These are phyloP conservation scores for Hydrozoanthus gracilis DNA, from an alignment of 92 coral and sea anemone species.

Conservation along the genomic window DNA sequence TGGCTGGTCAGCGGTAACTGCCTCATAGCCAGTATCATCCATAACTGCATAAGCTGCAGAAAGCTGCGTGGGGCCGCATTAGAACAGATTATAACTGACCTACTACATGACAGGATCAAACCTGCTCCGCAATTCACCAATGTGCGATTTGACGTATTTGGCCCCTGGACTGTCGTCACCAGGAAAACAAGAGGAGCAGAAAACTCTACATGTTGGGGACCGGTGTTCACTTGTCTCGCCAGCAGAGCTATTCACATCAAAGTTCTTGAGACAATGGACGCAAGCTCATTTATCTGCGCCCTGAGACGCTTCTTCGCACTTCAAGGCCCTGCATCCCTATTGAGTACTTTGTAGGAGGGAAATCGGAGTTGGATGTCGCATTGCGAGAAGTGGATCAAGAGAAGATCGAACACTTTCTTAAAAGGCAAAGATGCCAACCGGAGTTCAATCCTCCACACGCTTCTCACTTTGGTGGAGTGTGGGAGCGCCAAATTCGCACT, in stretches of 20 bases:
- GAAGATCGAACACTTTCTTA: background rate
- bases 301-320: constrained; percentile 18
- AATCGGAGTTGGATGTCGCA: constrained; percentile 10
- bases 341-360: background rate
- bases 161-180: constrained; percentile 41
- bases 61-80: too few relatives aligned
- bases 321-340: background rate
- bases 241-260: too few relatives aligned
- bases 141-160: constrained; percentile 30
- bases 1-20: constrained; percentile 41
- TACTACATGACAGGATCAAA: constrained; percentile 41
- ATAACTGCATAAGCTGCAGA: constrained; percentile 36
- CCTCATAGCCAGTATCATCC: constrained; percentile 11
- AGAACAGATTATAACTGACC: constrained; percentile 47
- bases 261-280: too few relatives aligned
- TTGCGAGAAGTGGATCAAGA: constrained; percentile 26
- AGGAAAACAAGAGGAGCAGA: constrained; percentile 35
- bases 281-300: too few relatives aligned
- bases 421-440: constrained; percentile 11
- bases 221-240: too few relatives aligned
- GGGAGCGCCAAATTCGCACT: too few relatives aligned
- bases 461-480: too few relatives aligned
- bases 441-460: too few relatives aligned
- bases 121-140: constrained; percentile 47
- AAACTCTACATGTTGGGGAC: too few relatives aligned